Evolutionary conservation across 2,888 invertebrate genomes (phyloP).

Genomic region (Oscheius sp.): DNA sequence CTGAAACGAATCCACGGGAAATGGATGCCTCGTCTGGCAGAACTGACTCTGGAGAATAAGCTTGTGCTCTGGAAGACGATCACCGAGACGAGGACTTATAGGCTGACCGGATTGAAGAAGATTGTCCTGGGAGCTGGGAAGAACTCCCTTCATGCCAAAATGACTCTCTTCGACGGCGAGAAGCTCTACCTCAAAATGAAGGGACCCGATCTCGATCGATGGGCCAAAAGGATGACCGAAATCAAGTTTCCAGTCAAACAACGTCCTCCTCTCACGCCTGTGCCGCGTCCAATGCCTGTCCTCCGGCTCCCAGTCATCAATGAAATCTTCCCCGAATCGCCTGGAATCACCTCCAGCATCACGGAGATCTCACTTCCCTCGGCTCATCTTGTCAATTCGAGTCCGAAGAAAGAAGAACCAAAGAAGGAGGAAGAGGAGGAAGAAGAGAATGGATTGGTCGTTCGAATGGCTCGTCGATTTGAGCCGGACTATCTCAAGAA

Average conservation of each 20-base stretch:
- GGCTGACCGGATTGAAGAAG: background rate
- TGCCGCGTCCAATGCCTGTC: no score
- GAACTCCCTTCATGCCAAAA: background rate
- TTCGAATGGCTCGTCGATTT: background rate
- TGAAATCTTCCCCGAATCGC: no score
- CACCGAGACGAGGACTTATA: background rate
- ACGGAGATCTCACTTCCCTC: no score
- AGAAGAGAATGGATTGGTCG: background rate
- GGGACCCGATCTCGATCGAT: background rate
- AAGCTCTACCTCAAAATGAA: conserved; percentile 4
- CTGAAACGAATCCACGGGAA: background rate
- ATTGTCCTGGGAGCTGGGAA: background rate
- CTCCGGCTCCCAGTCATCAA: no score
- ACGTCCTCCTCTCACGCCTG: background rate
- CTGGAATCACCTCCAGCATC: no score
- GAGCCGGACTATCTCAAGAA: background rate
- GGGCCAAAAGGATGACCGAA: conserved; percentile 2
- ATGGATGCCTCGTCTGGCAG: background rate
- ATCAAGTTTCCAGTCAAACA: background rate
- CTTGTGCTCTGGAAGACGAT: background rate
- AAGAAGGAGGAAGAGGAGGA: background rate
- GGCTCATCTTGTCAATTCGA: no score
- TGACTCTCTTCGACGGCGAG: background rate
- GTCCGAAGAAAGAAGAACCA: background rate
- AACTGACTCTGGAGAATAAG: background rate